Base-by-base conservation (phyloP, 2,888 invertebrate genomes). In the Conops quadrifasciatus region DNA sequence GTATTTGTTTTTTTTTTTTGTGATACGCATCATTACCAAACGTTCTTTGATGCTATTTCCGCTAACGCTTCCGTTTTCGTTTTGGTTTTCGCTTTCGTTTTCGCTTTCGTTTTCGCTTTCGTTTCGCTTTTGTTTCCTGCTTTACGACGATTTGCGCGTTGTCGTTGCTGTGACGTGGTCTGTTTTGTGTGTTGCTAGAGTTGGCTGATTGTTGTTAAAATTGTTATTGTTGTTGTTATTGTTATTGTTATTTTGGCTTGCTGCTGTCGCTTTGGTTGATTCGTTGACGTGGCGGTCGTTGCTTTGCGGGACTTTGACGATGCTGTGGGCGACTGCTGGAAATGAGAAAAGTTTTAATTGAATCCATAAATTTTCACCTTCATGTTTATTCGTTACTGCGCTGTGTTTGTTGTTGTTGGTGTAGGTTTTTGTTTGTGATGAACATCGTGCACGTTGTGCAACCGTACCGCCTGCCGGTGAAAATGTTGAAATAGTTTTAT, bases 271-370 rank as follows among this genome's bases (percentile, higher is more conserved):
- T 11, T 70, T 30, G 69, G 72, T 68, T 71, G 70, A 73, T 72
- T 75, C n/a, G 77, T 75, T 75, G 67, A 21, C 75, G 75, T 74
- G 74, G 74, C 70, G 74, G 74, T 74, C 68, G 63, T 74, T 69
- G 58, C 65, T 70, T 72, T 66, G 71, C 73, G 69, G 72, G n/a
- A n/a, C n/a, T n/a, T n/a, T n/a, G n/a, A n/a, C n/a, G n/a, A n/a
- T n/a, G n/a, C n/a, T n/a, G n/a, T n/a, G 26, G 62, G 72, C 62
- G 72, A 75, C 16, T 71, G 70, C 36, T 58, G 63, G 59, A 75
- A 74, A 74, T 70, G 69, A 64, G 65, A 75, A 75, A 75, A 75
- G 66, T 75, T 75, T 75, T 74, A 75, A 75, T 75, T 75, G 74
- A 75, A 75, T 74, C 74, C 73, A 74, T 74, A 73, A 74, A 75